phyloP scores from a whole-genome alignment of 2,888 invertebrate genomes.

The Polia nebulosa region DNA sequence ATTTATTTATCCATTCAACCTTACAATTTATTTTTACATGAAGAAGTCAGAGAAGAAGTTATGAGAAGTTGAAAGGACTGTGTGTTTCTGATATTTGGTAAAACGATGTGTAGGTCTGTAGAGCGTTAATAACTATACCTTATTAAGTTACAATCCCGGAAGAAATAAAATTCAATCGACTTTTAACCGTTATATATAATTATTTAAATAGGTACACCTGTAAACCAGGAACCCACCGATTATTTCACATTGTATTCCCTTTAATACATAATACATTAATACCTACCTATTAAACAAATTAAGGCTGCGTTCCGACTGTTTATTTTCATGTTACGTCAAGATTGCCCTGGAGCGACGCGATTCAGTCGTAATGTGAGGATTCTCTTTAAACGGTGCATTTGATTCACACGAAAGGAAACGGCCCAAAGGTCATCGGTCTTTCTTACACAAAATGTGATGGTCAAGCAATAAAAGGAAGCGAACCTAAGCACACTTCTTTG shows the following conservation, averaged over 20 bases:
- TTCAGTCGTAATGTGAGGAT: neutral
- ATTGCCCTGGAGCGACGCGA: conserved; percentile 28
- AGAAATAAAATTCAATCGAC: neutral
- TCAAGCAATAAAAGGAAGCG: too few relatives aligned
- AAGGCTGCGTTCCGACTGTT: conserved; percentile 5
- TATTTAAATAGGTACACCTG: neutral
- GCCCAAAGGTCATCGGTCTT: neutral
- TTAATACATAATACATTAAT: conserved; percentile 8
- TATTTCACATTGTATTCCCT: neutral
- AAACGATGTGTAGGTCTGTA: too few relatives aligned
- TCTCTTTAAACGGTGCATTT: conserved; percentile 3
- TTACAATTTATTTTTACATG: too few relatives aligned
- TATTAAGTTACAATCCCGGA: too few relatives aligned
- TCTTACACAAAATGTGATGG: too few relatives aligned
- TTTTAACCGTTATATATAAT: neutral
- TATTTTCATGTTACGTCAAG: conserved; percentile 17
- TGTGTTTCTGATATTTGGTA: too few relatives aligned
- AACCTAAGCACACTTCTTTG: too few relatives aligned
- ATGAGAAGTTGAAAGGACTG: too few relatives aligned
- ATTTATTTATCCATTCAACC: too few relatives aligned
- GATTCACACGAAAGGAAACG: conserved; percentile 19
- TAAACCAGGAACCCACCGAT: neutral
- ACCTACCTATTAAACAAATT: conserved; percentile 31
- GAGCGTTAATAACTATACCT: too few relatives aligned
- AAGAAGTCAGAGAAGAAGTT: too few relatives aligned